Evolutionary conservation across 2,797 vertebrate species (phyloP).

Genomic region (Sebastes jordani): DNA sequence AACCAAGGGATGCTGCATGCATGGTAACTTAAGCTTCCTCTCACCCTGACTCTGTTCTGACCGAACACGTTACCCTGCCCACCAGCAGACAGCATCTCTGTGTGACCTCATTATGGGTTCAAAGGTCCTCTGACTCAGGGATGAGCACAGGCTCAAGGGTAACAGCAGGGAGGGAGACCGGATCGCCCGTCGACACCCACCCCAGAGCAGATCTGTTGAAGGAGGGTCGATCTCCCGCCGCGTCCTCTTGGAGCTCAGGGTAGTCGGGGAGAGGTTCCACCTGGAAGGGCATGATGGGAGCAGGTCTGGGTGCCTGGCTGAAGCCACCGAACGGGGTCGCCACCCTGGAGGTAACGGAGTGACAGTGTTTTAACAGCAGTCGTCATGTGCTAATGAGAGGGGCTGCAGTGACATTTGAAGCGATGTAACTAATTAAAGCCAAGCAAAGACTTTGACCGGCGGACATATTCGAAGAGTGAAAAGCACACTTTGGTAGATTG

Average conservation of each 20-base stretch:
- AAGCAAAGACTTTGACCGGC: slow-evolving; percentile 21
- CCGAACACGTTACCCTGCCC: slow-evolving; percentile 3
- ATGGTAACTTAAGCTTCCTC: slow-evolving; percentile 9
- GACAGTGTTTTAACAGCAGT: slow-evolving; percentile 39
- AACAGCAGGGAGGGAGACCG: slow-evolving; percentile 77
- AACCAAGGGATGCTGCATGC: slow-evolving; percentile 14
- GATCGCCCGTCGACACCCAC: slow-evolving; percentile 84
- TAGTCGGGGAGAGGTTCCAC: slow-evolving; percentile 82
- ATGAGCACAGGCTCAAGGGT: slow-evolving; percentile 77
- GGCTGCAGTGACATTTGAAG: slow-evolving; percentile 49
- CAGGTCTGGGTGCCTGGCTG: slow-evolving; percentile 84
- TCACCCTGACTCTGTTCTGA: slow-evolving; percentile 34
- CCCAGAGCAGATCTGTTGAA: slow-evolving; percentile 95
- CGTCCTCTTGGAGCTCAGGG: slow-evolving; percentile 80
- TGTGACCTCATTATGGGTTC: slow-evolving; percentile 68
- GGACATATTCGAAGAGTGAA: slow-evolving; percentile 20
- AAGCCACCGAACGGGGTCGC: slow-evolving; percentile 96
- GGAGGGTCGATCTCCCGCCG: slow-evolving; percentile 83
- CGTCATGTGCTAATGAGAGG: slow-evolving; percentile 33
- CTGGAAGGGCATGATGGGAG: slow-evolving; percentile 83
- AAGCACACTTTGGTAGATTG: not conserved
- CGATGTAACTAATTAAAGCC: slow-evolving; percentile 49
- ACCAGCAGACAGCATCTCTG: slow-evolving; percentile 46
- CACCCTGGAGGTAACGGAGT: slow-evolving; percentile 84
- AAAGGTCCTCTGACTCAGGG: slow-evolving; percentile 96